Conservation (phyloP, 1,140 invertebrate genomes). For the Heliconius congener region DNA sequence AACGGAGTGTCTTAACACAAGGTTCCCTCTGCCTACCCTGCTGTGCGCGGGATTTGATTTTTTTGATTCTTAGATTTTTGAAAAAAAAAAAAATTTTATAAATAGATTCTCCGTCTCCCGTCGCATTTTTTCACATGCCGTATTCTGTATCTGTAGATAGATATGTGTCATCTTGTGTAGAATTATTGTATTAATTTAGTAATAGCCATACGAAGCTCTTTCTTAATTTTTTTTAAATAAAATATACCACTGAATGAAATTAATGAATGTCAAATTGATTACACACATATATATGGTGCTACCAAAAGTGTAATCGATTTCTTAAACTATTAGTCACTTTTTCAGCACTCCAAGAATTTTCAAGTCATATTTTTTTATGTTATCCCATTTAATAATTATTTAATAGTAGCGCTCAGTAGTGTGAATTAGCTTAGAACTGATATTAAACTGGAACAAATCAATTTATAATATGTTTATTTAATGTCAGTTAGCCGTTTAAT, state of each 20-base stretch:
- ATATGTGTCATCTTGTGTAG: neutral
- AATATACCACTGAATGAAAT: neutral
- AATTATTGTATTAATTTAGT: neutral
- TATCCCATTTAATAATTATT: neutral
- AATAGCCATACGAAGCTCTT: neutral
- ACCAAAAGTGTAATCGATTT: neutral
- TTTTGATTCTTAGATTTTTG: no score
- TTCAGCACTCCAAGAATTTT: neutral
- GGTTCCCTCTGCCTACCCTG: no score
- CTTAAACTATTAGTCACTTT: neutral
- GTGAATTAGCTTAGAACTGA: neutral
- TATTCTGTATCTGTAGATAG: neutral
- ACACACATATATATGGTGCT: conserved; percentile 6
- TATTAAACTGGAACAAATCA: neutral
- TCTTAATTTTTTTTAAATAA: neutral
- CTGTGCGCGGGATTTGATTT: no score
- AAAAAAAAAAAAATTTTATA: neutral
- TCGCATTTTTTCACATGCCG: neutral
- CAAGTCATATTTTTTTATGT: neutral
- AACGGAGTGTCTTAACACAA: no score
- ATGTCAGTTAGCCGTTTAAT: no score
- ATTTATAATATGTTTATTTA: no score
- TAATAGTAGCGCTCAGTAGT: neutral
- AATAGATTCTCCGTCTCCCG: neutral
- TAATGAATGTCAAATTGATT: neutral